These are phyloP conservation scores for Microctonus hyperodae DNA, from an alignment of 2,888 invertebrate genomes.

Conservation along the genomic window DNA sequence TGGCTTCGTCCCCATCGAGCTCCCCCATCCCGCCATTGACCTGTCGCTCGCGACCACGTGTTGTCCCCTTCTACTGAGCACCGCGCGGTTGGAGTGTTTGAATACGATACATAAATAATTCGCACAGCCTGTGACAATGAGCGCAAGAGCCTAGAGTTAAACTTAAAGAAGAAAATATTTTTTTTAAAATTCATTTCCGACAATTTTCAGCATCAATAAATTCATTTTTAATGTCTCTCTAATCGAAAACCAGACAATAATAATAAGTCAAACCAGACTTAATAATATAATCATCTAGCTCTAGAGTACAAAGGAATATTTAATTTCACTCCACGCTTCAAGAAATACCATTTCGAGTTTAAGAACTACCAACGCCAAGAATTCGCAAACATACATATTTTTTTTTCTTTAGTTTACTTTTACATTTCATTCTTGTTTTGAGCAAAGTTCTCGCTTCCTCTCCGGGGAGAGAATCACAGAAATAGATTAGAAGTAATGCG, in stretches of 20 bases:
- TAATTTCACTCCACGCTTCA: not conserved
- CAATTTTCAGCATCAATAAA: too few relatives aligned
- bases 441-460: not conserved
- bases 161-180: too few relatives aligned
- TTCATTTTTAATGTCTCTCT: too few relatives aligned
- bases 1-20: slow-evolving; percentile 14
- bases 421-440: not conserved
- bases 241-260: too few relatives aligned
- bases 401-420: slow-evolving; percentile 1
- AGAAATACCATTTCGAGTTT: not conserved
- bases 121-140: too few relatives aligned
- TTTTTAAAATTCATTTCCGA: too few relatives aligned
- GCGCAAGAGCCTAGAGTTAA: not conserved
- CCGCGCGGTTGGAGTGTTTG: slow-evolving; percentile 6
- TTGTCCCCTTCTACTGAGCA: slow-evolving; percentile 33
- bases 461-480: slow-evolving; percentile 37
- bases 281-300: too few relatives aligned
- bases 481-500: slow-evolving; percentile 57
- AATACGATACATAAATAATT: too few relatives aligned
- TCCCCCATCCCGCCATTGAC: slow-evolving; percentile 23
- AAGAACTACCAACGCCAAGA: not conserved
- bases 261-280: too few relatives aligned
- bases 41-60: slow-evolving; percentile 39
- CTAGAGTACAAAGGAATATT: too few relatives aligned
- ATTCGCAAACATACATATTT: too few relatives aligned